A percentile compares a stretch with the other conserved stretches of the same genome.
phyloP scores from a whole-genome alignment of 1,140 invertebrate species.

The Melipona quadrifasciata region DNA sequence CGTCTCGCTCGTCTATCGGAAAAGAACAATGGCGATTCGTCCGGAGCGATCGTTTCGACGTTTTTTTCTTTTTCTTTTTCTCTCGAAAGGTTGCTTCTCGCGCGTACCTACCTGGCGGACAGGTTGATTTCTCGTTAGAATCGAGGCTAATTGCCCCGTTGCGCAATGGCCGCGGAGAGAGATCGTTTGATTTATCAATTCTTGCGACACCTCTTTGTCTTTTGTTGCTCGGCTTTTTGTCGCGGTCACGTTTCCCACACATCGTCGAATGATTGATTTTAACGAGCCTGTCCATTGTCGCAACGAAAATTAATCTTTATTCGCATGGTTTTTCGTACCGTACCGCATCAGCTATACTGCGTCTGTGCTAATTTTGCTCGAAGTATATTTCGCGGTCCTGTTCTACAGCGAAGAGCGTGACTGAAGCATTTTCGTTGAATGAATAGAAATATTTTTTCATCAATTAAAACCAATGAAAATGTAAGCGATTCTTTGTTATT shows the following conservation, averaged over 20 bases:
- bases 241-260: not conserved
- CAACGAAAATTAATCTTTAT: constrained; percentile 1
- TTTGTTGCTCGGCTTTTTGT: constrained; percentile 31
- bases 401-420: no score
- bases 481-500: no score
- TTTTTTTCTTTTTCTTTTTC: constrained; percentile 15
- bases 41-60: constrained; percentile 19
- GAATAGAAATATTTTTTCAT: no score
- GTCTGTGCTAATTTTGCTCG: not conserved
- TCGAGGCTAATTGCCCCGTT: constrained; percentile 63
- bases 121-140: constrained; percentile 52
- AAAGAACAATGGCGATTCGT: constrained; percentile 45
- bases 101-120: not conserved
- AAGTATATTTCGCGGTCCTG: not conserved
- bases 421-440: no score
- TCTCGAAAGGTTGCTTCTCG: constrained; percentile 27
- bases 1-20: no score
- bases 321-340: not conserved
- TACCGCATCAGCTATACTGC: not conserved
- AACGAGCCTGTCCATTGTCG: not conserved
- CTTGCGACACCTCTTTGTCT: constrained; percentile 33
- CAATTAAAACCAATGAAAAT: no score
- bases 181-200: constrained; percentile 34
- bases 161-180: constrained; percentile 33
- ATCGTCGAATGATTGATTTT: constrained; percentile 11